phyloP scores from a whole-genome alignment of 1,140 invertebrate species.

The Delia radicum region DNA sequence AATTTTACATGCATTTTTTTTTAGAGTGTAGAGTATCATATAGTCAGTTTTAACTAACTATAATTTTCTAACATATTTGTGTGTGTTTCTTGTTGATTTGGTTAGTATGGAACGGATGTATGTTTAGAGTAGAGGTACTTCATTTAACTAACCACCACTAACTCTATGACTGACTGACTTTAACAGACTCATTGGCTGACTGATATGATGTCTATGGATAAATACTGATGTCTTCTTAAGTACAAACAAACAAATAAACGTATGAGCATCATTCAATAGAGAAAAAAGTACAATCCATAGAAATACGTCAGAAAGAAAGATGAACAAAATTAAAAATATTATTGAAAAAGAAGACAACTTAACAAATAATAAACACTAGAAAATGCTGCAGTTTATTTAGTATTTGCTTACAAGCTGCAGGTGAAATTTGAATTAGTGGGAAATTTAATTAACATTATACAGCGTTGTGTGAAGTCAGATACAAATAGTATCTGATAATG shows the following conservation, averaged over 20 bases:
- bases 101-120: conserved; percentile 7
- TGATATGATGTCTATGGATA: background rate
- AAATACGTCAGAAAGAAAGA: background rate
- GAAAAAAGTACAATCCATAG: background rate
- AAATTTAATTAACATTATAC: conserved; percentile 25
- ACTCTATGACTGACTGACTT: background rate
- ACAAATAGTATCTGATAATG: too few relatives aligned
- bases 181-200: background rate
- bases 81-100: too few relatives aligned
- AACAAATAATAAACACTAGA: background rate
- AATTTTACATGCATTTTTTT: too few relatives aligned
- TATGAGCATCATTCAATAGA: background rate
- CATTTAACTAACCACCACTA: conserved; percentile 2
- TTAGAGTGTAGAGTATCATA: too few relatives aligned
- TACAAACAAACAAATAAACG: conserved; percentile 1
- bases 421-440: conserved; percentile 22
- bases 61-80: too few relatives aligned
- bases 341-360: background rate
- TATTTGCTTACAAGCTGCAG: background rate
- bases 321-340: too few relatives aligned
- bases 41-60: too few relatives aligned
- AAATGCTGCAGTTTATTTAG: background rate
- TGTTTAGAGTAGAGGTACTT: background rate
- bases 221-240: conserved; percentile 17
- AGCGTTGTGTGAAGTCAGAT: background rate